These are phyloP conservation scores for Limnephilus marmoratus DNA, from an alignment of 2,888 invertebrate species.

Conservation along the genomic window DNA sequence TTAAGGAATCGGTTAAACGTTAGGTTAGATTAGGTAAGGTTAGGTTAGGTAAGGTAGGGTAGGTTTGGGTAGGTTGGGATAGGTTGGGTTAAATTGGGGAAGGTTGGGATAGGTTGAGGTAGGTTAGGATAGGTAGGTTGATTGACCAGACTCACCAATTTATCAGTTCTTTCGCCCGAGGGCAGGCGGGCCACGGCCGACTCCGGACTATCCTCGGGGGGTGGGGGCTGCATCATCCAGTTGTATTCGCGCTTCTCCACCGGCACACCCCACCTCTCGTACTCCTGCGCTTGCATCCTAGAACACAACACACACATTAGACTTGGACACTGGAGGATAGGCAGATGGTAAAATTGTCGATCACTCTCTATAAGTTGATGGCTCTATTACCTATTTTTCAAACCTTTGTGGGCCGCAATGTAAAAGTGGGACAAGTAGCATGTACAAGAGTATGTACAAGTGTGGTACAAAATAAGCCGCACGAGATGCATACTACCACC, in stretches of 20 bases:
- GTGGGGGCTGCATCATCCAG: constrained; percentile 95
- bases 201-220: constrained; percentile 93
- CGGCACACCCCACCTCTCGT: constrained; percentile 93
- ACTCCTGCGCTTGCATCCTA: constrained; percentile 91
- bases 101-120: no score
- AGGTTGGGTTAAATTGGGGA: no score
- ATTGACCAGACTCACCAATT: constrained; percentile 76
- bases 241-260: constrained; percentile 94
- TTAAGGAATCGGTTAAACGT: neutral
- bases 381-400: no score
- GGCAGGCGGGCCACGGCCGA: constrained; percentile 89
- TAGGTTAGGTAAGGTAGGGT: no score
- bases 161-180: constrained; percentile 90
- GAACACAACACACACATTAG: constrained; percentile 19
- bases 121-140: neutral
- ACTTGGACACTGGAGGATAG: neutral
- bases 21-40: neutral
- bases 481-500: no score
- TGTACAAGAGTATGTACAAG: no score
- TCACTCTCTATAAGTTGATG: no score
- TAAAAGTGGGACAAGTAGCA: no score
- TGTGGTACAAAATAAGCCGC: no score
- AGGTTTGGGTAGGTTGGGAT: no score
- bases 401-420: no score
- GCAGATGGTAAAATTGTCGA: neutral